Conservation (phyloP, 2,888 invertebrate species). For the Zhuqinia jingwanae region DNA sequence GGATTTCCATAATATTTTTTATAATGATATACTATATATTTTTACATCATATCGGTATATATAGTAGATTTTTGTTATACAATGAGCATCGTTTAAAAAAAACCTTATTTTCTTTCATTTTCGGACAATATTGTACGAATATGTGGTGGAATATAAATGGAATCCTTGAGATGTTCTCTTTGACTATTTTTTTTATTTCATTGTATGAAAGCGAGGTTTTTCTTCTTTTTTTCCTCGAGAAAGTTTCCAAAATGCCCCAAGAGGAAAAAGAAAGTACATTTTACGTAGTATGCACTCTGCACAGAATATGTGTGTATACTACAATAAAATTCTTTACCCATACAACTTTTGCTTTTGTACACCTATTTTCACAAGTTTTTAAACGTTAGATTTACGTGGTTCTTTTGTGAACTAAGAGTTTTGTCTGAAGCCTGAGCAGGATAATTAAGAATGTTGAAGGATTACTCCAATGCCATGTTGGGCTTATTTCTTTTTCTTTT, state of each 20-base stretch:
- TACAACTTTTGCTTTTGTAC: too few relatives aligned
- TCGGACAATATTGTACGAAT: background rate
- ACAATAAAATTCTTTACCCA: too few relatives aligned
- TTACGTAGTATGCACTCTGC: background rate
- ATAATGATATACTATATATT: background rate
- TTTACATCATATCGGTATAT: background rate
- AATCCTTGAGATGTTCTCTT: constrained; percentile 37
- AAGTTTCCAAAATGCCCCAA: background rate
- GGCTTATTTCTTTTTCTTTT: too few relatives aligned
- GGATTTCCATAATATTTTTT: background rate
- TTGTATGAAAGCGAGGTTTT: background rate
- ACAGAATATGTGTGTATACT: background rate
- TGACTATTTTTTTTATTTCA: background rate
- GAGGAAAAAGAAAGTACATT: background rate
- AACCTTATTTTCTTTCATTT: constrained; percentile 7
- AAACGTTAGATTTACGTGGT: too few relatives aligned
- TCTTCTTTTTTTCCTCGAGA: background rate
- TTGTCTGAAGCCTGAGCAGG: too few relatives aligned
- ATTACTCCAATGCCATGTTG: too few relatives aligned
- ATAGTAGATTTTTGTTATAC: too few relatives aligned
- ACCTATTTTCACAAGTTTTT: too few relatives aligned
- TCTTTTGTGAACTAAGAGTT: too few relatives aligned
- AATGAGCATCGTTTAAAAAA: background rate
- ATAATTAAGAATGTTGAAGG: too few relatives aligned
- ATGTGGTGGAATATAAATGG: background rate